These are phyloP conservation scores for Ichneumoninae sp. DNA, from an alignment of 2,888 invertebrate species.

Conservation along the genomic window DNA sequence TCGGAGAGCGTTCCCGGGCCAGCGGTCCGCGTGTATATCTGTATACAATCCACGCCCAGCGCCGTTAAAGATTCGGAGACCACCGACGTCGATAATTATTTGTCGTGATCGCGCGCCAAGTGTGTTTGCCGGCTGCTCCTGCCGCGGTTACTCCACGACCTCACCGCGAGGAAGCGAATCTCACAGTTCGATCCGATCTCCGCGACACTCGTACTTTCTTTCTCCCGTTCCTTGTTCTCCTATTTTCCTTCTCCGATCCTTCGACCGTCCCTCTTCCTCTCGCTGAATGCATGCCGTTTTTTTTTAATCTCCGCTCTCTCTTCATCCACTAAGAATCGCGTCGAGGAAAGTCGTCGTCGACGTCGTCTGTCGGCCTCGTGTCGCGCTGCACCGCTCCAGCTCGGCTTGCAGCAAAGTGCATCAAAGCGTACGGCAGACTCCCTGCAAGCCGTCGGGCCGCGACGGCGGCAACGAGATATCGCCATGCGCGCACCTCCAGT, in stretches of 20 bases:
- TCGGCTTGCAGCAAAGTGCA: conserved; percentile 55
- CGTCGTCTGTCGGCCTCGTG: conserved; percentile 60
- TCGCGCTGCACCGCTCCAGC: conserved; percentile 60
- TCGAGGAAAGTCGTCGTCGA: conserved; percentile 54
- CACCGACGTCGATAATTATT: conserved; percentile 67
- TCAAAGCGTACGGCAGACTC: conserved; percentile 35
- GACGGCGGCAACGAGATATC: conserved; percentile 57
- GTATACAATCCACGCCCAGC: conserved; percentile 53
- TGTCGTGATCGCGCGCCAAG: conserved; percentile 56
- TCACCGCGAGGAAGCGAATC: conserved; percentile 43
- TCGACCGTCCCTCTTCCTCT: conserved; percentile 1
- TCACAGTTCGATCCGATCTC: conserved; percentile 35
- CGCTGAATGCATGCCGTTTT: not conserved
- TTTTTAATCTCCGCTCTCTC: conserved; percentile 18
- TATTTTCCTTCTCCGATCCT: conserved; percentile 19
- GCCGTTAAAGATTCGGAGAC: conserved; percentile 44
- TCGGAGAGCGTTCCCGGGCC: conserved; percentile 29
- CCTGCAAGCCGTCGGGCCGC: conserved; percentile 6
- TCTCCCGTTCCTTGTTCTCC: not conserved
- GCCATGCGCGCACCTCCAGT: conserved; percentile 71
- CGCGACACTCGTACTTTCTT: conserved; percentile 40
- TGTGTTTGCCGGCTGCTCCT: conserved; percentile 2
- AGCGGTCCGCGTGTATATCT: not conserved
- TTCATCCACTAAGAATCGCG: conserved; percentile 41
- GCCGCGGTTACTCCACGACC: conserved; percentile 33